Evolutionary conservation across 2,888 invertebrate genomes (phyloP).

Genomic region (Allolobophora icterica): DNA sequence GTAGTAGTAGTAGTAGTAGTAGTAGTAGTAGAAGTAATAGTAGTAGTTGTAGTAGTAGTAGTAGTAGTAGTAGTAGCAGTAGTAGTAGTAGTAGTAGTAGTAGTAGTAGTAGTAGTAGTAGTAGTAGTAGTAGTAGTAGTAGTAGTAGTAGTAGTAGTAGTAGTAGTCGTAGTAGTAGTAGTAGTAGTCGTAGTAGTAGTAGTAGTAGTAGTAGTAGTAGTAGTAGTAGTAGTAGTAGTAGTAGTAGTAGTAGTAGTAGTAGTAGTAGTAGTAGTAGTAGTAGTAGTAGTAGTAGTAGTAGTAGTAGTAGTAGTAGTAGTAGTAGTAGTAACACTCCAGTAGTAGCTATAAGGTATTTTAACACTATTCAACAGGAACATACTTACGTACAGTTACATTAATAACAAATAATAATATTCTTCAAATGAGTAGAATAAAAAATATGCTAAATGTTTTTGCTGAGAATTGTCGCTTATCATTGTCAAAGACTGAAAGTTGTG

Average conservation of each 20-base stretch:
- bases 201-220: conserved; percentile 39
- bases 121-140: conserved; percentile 36
- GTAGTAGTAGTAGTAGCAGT: conserved; percentile 34
- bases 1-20: conserved; percentile 33
- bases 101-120: conserved; percentile 38
- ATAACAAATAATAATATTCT: too few species aligned
- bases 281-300: conserved; percentile 35
- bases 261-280: conserved; percentile 36
- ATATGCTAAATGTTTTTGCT: too few species aligned
- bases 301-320: conserved; percentile 33
- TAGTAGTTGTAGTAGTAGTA: too few species aligned
- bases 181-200: too few species aligned
- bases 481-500: too few species aligned
- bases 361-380: too few species aligned
- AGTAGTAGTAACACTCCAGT: neutral
- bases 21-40: too few species aligned
- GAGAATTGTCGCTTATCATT: too few species aligned
- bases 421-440: too few species aligned
- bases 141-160: conserved; percentile 27
- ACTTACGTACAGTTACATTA: too few species aligned
- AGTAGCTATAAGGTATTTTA: too few species aligned
- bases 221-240: conserved; percentile 38
- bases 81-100: conserved; percentile 37
- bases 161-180: too few species aligned
- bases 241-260: conserved; percentile 36